These are phyloP conservation scores for Malurus alboscapulatus DNA, from an alignment of 2,113 vertebrate genomes.

Conservation along the genomic window DNA sequence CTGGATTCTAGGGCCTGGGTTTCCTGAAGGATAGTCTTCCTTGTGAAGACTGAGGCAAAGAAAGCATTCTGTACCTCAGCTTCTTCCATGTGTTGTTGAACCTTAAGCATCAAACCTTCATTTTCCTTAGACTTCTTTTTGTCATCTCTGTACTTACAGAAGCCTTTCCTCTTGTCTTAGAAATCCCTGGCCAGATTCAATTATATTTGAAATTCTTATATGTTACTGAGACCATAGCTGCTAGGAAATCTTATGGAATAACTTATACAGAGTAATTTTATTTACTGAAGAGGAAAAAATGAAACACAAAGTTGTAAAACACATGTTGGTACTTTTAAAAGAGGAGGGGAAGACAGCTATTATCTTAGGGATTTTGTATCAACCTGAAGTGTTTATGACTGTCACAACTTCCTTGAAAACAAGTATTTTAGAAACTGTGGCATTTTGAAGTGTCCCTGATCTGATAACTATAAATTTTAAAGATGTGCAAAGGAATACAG, in stretches of 20 bases:
- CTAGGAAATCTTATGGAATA: background rate
- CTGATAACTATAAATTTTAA: background rate
- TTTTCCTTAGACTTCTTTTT: background rate
- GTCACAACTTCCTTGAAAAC: background rate
- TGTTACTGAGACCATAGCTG: background rate
- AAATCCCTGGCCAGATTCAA: background rate
- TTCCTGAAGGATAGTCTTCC: background rate
- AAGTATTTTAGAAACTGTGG: background rate
- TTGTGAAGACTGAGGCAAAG: background rate
- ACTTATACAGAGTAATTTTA: conserved; percentile 18
- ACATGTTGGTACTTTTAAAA: background rate
- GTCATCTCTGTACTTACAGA: background rate
- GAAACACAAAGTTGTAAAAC: background rate
- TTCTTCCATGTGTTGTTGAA: accelerated
- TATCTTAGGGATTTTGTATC: background rate
- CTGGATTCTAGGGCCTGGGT: background rate
- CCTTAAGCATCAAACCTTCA: accelerated
- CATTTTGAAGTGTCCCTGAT: background rate
- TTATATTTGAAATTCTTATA: background rate
- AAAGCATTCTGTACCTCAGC: background rate
- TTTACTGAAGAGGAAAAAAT: conserved; percentile 6
- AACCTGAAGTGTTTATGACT: background rate
- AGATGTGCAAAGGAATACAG: conserved; percentile 15
- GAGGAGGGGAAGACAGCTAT: accelerated
- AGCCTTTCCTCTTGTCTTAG: background rate